Percentiles rank a stretch among this genome's conserved stretches.
Conservation (phyloP, 2,113 vertebrate genomes). For the Pachyramphus minor region DNA sequence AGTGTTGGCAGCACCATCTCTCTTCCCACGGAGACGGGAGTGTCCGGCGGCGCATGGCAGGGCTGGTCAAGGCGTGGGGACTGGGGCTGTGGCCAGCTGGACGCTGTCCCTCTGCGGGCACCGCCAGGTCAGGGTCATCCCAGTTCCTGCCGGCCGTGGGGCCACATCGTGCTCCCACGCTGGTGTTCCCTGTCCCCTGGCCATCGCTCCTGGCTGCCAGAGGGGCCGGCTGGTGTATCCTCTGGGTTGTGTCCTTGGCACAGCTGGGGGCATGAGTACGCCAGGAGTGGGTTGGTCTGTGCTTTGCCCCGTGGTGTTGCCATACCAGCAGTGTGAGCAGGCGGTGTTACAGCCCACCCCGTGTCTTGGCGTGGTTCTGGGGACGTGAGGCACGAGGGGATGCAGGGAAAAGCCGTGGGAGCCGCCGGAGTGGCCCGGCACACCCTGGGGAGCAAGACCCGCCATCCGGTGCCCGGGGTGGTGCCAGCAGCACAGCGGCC, state of each 20-base stretch:
- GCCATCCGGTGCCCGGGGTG: not conserved
- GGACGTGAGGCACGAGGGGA: accelerated
- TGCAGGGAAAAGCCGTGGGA: accelerated
- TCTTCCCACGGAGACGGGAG: not conserved
- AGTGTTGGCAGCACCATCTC: not conserved
- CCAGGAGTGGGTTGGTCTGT: accelerated
- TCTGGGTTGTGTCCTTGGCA: not conserved
- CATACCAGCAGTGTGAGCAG: accelerated
- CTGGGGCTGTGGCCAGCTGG: not conserved
- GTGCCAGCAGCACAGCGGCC: not conserved
- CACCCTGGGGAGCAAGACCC: not conserved
- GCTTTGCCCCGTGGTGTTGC: accelerated
- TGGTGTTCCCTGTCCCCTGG: accelerated
- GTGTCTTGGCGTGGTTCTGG: accelerated
- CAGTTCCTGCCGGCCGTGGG: not conserved
- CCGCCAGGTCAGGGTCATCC: not conserved
- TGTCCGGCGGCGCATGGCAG: not conserved
- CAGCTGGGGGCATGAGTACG: accelerated
- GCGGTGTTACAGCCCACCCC: accelerated
- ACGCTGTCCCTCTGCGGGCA: not conserved
- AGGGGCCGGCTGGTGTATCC: accelerated
- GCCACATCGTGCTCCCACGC: accelerated
- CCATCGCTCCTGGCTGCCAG: accelerated
- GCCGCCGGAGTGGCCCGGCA: not conserved
- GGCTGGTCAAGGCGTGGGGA: not conserved